phyloP scores from a whole-genome alignment of 1,140 invertebrate genomes.

The Diorhabda elongata region DNA sequence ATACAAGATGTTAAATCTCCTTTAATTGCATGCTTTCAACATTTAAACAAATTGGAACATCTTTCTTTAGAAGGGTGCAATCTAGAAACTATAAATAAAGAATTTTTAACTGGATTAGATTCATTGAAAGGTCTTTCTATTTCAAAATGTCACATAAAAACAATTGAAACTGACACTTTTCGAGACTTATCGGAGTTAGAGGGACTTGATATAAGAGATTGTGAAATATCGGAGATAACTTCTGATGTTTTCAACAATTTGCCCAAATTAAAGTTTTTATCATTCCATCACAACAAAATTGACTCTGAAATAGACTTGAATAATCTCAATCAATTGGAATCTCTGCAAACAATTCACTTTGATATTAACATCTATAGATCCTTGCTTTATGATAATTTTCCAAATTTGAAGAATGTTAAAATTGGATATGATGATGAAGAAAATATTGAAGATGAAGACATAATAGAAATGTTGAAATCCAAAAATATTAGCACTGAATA shows the following conservation, averaged over 20 bases:
- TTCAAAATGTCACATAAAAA: neutral
- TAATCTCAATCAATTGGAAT: neutral
- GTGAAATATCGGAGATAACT: neutral
- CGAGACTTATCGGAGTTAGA: neutral
- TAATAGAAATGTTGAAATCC: slow-evolving; percentile 9
- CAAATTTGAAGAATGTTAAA: slow-evolving; percentile 5
- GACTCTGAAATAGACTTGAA: slow-evolving; percentile 6
- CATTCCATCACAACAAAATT: slow-evolving; percentile 10
- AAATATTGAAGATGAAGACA: neutral
- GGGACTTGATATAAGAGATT: slow-evolving; percentile 12
- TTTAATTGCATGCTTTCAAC: neutral
- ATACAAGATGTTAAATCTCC: neutral
- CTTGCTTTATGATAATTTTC: slow-evolving; percentile 5
- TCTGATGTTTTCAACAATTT: neutral
- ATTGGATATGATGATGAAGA: slow-evolving; percentile 9
- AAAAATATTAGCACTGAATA: slow-evolving; percentile 11
- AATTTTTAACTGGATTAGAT: neutral
- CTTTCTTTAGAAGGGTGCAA: neutral
- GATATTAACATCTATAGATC: slow-evolving; percentile 5
- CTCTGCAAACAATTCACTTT: slow-evolving; percentile 7
- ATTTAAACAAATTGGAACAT: slow-evolving; percentile 5
- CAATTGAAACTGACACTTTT: neutral
- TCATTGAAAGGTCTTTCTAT: slow-evolving; percentile 5
- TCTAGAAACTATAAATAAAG: neutral
- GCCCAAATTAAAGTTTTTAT: neutral